Percentiles rank a stretch among this genome's conserved stretches.
phyloP scores from a whole-genome alignment of 2,113 vertebrate genomes.

The Neofelis nebulosa region DNA sequence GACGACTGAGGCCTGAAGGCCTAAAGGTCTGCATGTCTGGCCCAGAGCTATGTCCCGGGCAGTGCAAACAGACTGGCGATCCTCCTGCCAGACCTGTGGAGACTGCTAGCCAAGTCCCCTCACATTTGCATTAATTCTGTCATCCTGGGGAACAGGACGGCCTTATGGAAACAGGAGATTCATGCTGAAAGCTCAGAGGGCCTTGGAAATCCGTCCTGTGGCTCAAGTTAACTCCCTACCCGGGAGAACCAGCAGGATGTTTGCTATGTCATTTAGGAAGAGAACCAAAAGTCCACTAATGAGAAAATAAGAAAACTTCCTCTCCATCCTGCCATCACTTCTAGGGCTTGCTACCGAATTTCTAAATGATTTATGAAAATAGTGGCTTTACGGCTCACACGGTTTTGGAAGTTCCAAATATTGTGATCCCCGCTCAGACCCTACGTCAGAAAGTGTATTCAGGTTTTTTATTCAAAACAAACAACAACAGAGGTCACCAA shows the following conservation, averaged over 20 bases:
- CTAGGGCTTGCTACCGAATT: conserved; percentile 24
- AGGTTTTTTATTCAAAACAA: background rate
- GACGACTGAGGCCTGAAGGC: background rate
- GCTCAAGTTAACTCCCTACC: conserved; percentile 13
- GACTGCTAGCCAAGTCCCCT: background rate
- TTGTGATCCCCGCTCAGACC: background rate
- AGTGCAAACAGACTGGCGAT: background rate
- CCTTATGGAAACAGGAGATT: conserved; percentile 57
- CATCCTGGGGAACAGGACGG: conserved; percentile 35
- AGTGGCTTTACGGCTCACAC: background rate
- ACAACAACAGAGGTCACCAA: background rate
- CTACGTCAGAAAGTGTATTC: background rate
- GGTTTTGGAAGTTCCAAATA: conserved; percentile 10
- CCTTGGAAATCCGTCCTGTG: conserved; percentile 9
- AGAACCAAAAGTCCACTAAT: conserved; percentile 55
- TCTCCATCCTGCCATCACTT: background rate
- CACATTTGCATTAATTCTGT: conserved; percentile 22
- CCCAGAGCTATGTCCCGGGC: background rate
- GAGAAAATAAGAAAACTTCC: conserved; percentile 56
- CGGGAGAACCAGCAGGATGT: conserved; percentile 4
- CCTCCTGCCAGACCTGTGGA: conserved; percentile 41
- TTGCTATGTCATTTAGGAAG: conserved; percentile 57
- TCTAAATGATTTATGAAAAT: conserved; percentile 30
- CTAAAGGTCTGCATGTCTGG: background rate
- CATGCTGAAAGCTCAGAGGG: conserved; percentile 27